Evolutionary conservation across 2,888 invertebrate species (phyloP).

Genomic region (Unio pictorum): DNA sequence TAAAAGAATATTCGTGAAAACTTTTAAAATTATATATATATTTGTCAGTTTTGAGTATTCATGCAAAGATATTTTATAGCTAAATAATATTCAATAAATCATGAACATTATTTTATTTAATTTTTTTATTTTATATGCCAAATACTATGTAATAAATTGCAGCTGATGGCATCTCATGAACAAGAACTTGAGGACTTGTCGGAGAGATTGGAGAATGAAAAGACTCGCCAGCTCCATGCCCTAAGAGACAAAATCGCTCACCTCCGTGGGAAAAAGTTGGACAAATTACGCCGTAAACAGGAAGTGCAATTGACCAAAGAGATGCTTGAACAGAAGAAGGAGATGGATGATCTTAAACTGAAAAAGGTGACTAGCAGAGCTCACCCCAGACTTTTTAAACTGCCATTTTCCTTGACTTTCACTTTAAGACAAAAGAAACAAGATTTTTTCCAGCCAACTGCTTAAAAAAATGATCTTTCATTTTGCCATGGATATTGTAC

Average conservation of each 20-base stretch:
- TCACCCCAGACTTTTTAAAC: neutral
- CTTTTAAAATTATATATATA: neutral
- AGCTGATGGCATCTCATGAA: conserved; percentile 66
- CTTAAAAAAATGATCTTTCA: too few species aligned
- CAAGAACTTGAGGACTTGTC: conserved; percentile 58
- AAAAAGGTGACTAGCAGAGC: conserved; percentile 35
- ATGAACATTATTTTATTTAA: neutral
- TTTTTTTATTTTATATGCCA: neutral
- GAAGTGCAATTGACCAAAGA: conserved; percentile 65
- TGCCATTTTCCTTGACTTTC: too few species aligned
- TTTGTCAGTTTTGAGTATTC: neutral
- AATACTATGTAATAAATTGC: conserved; percentile 2
- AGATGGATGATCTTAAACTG: conserved; percentile 61
- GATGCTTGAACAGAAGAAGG: conserved; percentile 66
- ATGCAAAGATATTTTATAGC: too few species aligned
- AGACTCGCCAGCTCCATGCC: conserved; percentile 53
- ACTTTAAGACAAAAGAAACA: too few species aligned
- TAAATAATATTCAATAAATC: neutral
- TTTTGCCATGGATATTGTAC: too few species aligned
- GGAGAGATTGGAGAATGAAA: conserved; percentile 58
- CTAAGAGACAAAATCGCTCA: conserved; percentile 59
- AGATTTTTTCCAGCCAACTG: too few species aligned
- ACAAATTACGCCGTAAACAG: conserved; percentile 61
- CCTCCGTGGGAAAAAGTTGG: conserved; percentile 53
- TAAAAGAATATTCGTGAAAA: too few species aligned